phyloP scores from a whole-genome alignment of 2,797 vertebrate genomes.

The Cichlasoma orientale region DNA sequence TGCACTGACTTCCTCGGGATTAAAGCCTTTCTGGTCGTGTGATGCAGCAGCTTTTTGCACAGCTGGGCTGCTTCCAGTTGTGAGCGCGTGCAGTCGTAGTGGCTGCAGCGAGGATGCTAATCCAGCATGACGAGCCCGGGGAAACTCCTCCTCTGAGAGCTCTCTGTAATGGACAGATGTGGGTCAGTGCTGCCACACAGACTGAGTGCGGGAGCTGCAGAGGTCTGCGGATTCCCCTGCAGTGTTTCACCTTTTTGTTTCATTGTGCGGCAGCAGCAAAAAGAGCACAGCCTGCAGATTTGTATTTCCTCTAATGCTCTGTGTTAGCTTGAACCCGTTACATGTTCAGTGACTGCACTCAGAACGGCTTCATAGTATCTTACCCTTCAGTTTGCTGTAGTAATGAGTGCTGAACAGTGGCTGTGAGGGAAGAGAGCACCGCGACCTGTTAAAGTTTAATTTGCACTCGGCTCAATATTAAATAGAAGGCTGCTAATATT shows the following conservation, averaged over 20 bases:
- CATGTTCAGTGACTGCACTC: neutral
- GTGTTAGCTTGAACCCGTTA: neutral
- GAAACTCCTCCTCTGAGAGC: conserved; percentile 42
- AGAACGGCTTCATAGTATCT: neutral
- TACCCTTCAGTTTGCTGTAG: neutral
- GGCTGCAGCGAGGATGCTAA: conserved; percentile 38
- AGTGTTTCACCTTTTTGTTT: neutral
- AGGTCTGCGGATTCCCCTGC: neutral
- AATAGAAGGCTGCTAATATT: neutral
- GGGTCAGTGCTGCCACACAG: conserved; percentile 59
- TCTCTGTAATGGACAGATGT: conserved; percentile 53
- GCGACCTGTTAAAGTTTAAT: neutral
- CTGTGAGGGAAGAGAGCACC: neutral
- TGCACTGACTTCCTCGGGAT: neutral
- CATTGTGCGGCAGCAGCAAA: neutral
- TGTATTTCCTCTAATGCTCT: neutral
- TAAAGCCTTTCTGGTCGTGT: conserved; percentile 5
- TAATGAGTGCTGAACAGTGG: neutral
- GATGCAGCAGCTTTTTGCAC: neutral
- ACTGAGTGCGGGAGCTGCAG: conserved; percentile 12
- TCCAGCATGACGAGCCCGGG: conserved; percentile 39
- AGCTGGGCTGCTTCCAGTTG: neutral
- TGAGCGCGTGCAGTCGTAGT: neutral
- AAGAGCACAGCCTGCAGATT: neutral
- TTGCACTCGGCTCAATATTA: neutral